Evolutionary conservation across 1,140 invertebrate species (phyloP).

Genomic region (Papilio helenus): DNA sequence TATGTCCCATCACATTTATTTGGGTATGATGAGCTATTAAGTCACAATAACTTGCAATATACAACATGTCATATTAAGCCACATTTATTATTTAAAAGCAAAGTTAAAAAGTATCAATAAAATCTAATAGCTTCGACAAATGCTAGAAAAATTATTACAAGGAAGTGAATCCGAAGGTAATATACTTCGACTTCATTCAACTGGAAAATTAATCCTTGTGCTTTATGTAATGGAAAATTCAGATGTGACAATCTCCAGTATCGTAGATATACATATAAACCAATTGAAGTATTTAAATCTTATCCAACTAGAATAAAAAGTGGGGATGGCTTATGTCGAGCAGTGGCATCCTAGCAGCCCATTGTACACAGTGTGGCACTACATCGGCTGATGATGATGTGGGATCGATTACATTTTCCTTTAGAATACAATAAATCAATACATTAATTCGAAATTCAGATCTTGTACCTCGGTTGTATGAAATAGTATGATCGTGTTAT

Average conservation of each 20-base stretch:
- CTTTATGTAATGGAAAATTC: constrained; percentile 25
- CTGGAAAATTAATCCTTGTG: not conserved
- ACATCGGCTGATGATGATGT: not conserved
- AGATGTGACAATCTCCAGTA: not conserved
- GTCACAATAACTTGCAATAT: not conserved
- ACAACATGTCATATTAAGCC: not conserved
- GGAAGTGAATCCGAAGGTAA: constrained; percentile 12
- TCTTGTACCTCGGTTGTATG: constrained; percentile 2
- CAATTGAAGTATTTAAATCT: not conserved
- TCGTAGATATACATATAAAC: not conserved
- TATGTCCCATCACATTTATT: not conserved
- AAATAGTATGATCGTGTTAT: not conserved
- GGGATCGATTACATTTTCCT: not conserved
- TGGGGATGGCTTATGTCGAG: not conserved
- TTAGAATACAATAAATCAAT: not conserved
- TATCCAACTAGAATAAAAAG: not conserved
- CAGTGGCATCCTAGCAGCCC: not conserved
- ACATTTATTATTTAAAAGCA: too few relatives aligned
- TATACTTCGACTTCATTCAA: constrained; percentile 11
- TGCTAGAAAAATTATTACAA: not conserved
- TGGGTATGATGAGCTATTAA: not conserved
- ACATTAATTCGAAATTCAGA: not conserved
- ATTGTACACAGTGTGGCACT: too few relatives aligned
- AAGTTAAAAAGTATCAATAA: not conserved
- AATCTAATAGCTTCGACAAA: not conserved